phyloP scores from a whole-genome alignment of 1,140 invertebrate genomes.

The Apis cerana region DNA sequence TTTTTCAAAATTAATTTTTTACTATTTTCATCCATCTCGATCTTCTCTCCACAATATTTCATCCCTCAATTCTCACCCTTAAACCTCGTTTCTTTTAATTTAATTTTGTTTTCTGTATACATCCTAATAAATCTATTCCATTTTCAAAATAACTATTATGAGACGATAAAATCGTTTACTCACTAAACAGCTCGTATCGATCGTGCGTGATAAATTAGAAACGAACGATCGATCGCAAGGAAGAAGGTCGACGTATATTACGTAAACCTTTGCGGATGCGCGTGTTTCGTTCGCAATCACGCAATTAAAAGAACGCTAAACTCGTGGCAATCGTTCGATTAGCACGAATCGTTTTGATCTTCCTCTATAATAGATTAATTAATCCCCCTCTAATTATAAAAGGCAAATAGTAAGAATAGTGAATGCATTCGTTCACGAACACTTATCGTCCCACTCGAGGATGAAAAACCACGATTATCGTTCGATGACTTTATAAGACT shows the following conservation, averaged over 20 bases:
- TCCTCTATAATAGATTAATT: neutral
- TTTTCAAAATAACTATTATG: neutral
- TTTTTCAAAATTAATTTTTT: too few species aligned
- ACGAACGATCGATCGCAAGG: neutral
- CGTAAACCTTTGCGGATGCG: neutral
- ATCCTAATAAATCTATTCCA: neutral
- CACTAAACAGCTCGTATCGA: neutral
- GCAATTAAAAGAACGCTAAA: neutral
- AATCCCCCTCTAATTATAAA: conserved; percentile 5
- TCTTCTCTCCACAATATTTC: neutral
- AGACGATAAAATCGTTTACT: neutral
- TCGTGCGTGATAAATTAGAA: conserved; percentile 2
- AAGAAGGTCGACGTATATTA: neutral
- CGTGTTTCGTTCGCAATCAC: neutral
- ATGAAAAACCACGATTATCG: neutral
- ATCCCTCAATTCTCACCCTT: neutral
- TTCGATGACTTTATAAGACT: too few species aligned
- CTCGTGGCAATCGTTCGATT: neutral
- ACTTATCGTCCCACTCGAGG: conserved; percentile 11
- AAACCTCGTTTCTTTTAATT: neutral
- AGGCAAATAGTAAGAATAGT: too few species aligned
- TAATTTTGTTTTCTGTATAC: neutral
- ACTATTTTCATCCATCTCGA: too few species aligned
- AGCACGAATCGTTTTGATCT: neutral
- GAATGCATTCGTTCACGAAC: neutral